Conservation (phyloP, 2,113 vertebrate genomes). For the Tapirus terrestris region DNA sequence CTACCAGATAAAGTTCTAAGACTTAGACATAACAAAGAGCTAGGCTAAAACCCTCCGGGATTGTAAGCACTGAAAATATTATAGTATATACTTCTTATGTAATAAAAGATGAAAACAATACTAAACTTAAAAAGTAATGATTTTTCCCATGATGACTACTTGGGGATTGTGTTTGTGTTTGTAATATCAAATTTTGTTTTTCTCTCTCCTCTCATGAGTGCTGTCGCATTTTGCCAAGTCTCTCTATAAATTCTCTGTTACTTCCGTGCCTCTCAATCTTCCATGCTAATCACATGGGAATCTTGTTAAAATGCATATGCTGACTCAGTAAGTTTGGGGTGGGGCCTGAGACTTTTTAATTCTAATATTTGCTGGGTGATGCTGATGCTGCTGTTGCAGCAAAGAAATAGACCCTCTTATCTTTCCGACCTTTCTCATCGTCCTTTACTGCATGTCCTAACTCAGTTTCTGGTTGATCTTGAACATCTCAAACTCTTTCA, state of each 20-base stretch:
- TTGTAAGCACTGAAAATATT: constrained; percentile 20
- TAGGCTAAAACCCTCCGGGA: neutral
- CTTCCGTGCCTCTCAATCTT: neutral
- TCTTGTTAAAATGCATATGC: constrained; percentile 39
- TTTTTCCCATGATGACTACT: neutral
- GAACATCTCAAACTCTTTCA: neutral
- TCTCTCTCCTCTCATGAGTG: neutral
- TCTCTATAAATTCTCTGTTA: neutral
- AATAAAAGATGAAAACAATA: constrained; percentile 27
- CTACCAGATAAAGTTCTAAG: constrained; percentile 1
- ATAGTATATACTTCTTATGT: neutral
- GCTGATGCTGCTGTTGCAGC: neutral
- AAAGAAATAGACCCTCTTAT: neutral
- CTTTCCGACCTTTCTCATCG: neutral
- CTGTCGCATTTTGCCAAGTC: neutral
- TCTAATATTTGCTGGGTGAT: neutral
- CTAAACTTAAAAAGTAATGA: constrained; percentile 16
- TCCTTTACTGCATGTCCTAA: neutral
- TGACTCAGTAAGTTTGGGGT: neutral
- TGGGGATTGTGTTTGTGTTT: neutral
- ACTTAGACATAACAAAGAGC: constrained; percentile 2
- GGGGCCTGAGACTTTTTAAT: neutral
- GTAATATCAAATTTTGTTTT: neutral
- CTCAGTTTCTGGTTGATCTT: neutral
- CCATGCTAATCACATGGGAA: neutral